These are phyloP conservation scores for Sminthurinus aureus DNA, from an alignment of 2,888 invertebrate genomes.

Conservation along the genomic window DNA sequence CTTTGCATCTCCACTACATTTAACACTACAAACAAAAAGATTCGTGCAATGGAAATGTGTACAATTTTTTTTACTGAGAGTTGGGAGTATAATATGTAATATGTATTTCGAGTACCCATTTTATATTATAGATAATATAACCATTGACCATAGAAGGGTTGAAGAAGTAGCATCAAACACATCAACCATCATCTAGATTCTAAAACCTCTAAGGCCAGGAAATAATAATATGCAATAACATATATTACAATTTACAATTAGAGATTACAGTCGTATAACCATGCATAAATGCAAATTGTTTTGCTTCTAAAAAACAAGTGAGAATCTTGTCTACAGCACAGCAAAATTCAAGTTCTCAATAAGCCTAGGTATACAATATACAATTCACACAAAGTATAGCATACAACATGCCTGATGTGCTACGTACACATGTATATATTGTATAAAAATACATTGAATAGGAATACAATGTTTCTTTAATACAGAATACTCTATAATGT, in stretches of 20 bases:
- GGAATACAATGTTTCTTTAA: too few species aligned
- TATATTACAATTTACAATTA: neutral
- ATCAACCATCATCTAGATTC: constrained; percentile 11
- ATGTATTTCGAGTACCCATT: neutral
- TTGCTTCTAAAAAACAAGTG: neutral
- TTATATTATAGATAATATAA: neutral
- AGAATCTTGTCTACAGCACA: neutral
- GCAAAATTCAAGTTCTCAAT: too few species aligned
- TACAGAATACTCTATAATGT: too few species aligned
- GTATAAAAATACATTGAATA: too few species aligned
- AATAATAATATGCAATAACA: neutral
- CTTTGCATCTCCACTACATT: neutral
- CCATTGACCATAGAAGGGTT: neutral
- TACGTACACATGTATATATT: too few species aligned
- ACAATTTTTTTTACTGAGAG: neutral
- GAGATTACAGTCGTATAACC: neutral
- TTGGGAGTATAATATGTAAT: neutral
- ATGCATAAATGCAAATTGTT: neutral
- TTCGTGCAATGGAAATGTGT: neutral
- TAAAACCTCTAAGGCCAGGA: constrained; percentile 8
- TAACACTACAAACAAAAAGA: neutral
- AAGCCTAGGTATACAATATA: too few species aligned
- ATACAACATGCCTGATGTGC: too few species aligned
- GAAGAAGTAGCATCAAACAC: neutral
- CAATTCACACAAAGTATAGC: too few species aligned